These are phyloP conservation scores for Anas platyrhynchos DNA, from an alignment of 2,113 vertebrate genomes.

Conservation along the genomic window DNA sequence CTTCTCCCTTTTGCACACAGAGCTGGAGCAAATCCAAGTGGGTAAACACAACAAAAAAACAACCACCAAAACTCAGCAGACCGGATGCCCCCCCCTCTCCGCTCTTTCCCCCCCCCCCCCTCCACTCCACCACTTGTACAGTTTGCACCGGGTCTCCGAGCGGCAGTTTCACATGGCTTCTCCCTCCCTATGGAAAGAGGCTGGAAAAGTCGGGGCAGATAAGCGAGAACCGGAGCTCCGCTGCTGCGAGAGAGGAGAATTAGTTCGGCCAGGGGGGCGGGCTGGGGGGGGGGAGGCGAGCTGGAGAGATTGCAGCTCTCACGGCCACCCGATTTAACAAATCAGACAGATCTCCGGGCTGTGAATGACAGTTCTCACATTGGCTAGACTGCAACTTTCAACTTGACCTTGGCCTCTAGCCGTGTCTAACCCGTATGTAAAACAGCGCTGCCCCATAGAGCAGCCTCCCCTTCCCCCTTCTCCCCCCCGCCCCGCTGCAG, in stretches of 20 bases:
- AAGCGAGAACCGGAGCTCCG: slow-evolving; percentile 21
- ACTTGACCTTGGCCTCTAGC: slow-evolving; percentile 99
- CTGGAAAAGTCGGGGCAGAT: slow-evolving; percentile 30
- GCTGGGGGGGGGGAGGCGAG: not conserved
- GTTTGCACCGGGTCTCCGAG: slow-evolving; percentile 26
- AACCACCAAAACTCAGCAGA: slow-evolving; percentile 14
- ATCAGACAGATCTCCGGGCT: slow-evolving; percentile 70
- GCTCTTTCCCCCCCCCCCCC: not conserved
- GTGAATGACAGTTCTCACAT: slow-evolving; percentile 81
- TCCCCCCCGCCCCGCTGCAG: not conserved
- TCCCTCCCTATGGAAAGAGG: not conserved
- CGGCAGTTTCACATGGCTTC: slow-evolving; percentile 33
- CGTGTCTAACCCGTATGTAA: slow-evolving; percentile 81
- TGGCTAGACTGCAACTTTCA: slow-evolving; percentile 90
- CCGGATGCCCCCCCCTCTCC: slow-evolving; percentile 2
- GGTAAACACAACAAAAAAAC: slow-evolving; percentile 51
- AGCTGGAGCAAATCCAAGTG: slow-evolving; percentile 8
- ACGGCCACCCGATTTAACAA: slow-evolving; percentile 45
- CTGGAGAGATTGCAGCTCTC: slow-evolving; percentile 38
- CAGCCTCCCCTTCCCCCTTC: slow-evolving; percentile 19
- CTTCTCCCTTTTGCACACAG: not conserved
- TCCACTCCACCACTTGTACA: not conserved
- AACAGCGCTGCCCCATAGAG: slow-evolving; percentile 73
- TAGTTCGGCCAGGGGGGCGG: not conserved
- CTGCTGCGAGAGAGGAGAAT: not conserved